These are phyloP conservation scores for Belgica antarctica DNA, from an alignment of 2,888 invertebrate genomes.

Conservation along the genomic window DNA sequence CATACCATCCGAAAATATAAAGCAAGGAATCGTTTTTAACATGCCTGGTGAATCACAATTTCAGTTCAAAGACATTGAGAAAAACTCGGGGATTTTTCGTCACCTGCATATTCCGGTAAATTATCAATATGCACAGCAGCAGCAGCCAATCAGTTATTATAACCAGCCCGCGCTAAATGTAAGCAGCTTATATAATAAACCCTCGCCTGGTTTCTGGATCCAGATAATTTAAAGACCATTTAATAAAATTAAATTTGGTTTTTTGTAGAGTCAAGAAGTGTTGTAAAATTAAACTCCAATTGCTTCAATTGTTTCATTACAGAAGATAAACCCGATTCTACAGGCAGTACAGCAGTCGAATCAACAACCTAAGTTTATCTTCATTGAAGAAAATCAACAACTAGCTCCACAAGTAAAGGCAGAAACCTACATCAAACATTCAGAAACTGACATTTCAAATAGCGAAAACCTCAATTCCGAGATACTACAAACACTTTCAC, in stretches of 20 bases:
- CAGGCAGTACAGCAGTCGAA: not conserved
- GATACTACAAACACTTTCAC: not conserved
- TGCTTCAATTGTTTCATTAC: slow-evolving; percentile 8
- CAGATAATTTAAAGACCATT: no score
- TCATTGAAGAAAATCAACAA: slow-evolving; percentile 4
- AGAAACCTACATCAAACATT: no score
- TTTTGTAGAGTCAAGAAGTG: slow-evolving; percentile 37
- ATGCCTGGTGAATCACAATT: not conserved
- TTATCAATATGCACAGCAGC: slow-evolving; percentile 36
- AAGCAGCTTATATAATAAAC: no score
- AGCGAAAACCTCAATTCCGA: not conserved
- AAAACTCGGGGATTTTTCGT: slow-evolving; percentile 29
- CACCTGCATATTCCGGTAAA: slow-evolving; percentile 28
- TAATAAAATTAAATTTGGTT: no score
- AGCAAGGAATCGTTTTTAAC: slow-evolving; percentile 16
- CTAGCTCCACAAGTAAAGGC: no score
- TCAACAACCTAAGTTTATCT: not conserved
- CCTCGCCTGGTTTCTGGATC: no score
- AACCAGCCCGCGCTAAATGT: no score
- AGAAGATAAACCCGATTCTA: no score
- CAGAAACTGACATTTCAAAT: not conserved
- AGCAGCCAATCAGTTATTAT: slow-evolving; percentile 42
- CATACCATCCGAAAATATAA: no score
- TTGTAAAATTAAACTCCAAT: slow-evolving; percentile 39
- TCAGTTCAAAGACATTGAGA: slow-evolving; percentile 1